Percentiles rank a stretch among this genome's conserved stretches.
Conservation (phyloP, 2,888 invertebrate genomes). For the Aphrophora alni region DNA sequence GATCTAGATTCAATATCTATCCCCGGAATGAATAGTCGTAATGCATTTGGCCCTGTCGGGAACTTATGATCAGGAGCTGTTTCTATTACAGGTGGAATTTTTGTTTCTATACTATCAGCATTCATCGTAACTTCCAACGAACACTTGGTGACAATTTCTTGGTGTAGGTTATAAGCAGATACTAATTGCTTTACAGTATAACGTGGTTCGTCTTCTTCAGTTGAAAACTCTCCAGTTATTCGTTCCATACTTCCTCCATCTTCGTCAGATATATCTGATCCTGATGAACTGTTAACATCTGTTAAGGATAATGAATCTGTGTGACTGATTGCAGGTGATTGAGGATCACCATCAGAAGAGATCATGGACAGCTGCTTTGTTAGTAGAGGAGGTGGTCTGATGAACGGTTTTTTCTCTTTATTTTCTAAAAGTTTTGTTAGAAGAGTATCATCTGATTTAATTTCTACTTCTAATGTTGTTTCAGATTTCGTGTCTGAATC, state of each 20-base stretch:
- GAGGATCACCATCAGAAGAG: constrained; percentile 34
- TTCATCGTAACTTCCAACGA: constrained; percentile 54
- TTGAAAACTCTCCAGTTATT: constrained; percentile 34
- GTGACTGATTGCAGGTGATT: constrained; percentile 30
- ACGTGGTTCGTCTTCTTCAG: constrained; percentile 57
- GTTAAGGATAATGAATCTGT: constrained; percentile 42
- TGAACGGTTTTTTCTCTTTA: constrained; percentile 15
- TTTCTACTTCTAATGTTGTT: constrained; percentile 22
- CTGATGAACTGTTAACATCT: constrained; percentile 32
- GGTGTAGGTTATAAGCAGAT: constrained; percentile 60
- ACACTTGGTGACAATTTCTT: constrained; percentile 59
- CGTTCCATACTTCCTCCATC: constrained; percentile 44
- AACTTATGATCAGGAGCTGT: constrained; percentile 51
- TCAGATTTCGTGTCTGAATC: constrained; percentile 7
- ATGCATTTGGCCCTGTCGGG: constrained; percentile 60
- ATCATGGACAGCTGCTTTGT: constrained; percentile 31
- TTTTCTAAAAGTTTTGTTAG: neutral
- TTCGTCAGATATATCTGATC: constrained; percentile 44
- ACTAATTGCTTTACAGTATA: constrained; percentile 60
- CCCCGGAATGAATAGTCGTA: constrained; percentile 60
- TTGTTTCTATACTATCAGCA: constrained; percentile 20
- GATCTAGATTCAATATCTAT: constrained; percentile 54
- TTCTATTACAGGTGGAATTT: constrained; percentile 36
- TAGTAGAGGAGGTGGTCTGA: constrained; percentile 22
- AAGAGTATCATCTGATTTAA: neutral